A percentile compares a stretch with the other conserved stretches of the same genome.
phyloP scores from a whole-genome alignment of 2,797 vertebrate genomes.

The Malacoctenus gilli region DNA sequence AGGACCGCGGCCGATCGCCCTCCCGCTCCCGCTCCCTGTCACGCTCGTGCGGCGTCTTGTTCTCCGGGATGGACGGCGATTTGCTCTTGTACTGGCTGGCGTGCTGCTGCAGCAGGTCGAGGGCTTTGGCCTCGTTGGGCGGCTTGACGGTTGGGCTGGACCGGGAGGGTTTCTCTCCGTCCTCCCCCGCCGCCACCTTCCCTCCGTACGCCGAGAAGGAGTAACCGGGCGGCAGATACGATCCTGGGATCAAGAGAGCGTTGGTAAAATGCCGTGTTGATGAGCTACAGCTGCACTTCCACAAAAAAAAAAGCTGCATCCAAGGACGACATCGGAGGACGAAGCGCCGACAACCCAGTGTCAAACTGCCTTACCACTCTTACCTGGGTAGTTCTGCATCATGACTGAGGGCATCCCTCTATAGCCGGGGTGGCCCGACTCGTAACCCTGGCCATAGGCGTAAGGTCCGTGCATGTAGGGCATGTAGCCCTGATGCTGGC shows the following conservation, averaged over 20 bases:
- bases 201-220: constrained; percentile 91
- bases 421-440: constrained; percentile 92
- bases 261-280: too few relatives aligned
- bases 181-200: constrained; percentile 85
- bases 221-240: constrained; percentile 94
- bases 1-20: constrained; percentile 87
- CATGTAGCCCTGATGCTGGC: constrained; percentile 95
- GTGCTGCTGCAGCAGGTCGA: constrained; percentile 96
- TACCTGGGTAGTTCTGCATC: constrained; percentile 99
- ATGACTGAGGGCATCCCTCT: constrained; percentile 93
- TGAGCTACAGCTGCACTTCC: background rate
- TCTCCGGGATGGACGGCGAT: constrained; percentile 90
- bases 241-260: constrained; percentile 75
- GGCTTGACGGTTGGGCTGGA: constrained; percentile 91
- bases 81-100: constrained; percentile 98
- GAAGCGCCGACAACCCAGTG: too few relatives aligned
- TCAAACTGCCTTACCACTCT: too few relatives aligned
- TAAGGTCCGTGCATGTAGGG: constrained; percentile 95
- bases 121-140: constrained; percentile 91
- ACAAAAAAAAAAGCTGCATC: too few relatives aligned
- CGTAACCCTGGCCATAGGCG: constrained; percentile 92
- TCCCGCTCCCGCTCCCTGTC: constrained; percentile 72
- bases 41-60: constrained; percentile 86
- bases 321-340: too few relatives aligned
- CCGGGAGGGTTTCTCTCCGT: constrained; percentile 85